phyloP scores from a whole-genome alignment of 2,888 invertebrate genomes.

The Ophion slaviceki region DNA sequence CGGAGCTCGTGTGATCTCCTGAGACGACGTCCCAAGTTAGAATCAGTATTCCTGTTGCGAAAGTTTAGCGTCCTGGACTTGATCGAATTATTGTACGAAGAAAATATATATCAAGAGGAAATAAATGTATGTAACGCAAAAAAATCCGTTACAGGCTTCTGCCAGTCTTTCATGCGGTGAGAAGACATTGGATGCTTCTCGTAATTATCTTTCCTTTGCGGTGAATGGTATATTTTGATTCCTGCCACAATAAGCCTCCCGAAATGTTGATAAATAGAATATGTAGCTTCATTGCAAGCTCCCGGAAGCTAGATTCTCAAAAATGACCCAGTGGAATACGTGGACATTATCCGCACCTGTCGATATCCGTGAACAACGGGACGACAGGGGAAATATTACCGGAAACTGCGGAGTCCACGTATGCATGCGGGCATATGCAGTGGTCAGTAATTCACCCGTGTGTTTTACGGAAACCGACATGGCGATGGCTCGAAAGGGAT shows the following conservation, averaged over 20 bases:
- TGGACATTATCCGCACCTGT: background rate
- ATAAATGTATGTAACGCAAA: too few species aligned
- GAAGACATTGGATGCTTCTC: slow-evolving; percentile 16
- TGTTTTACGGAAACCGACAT: slow-evolving; percentile 4
- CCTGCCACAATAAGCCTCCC: background rate
- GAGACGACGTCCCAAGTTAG: too few species aligned
- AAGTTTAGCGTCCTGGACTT: too few species aligned
- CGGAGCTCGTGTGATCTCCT: too few species aligned
- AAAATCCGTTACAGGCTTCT: too few species aligned
- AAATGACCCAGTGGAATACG: slow-evolving; percentile 21
- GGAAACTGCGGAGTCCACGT: background rate
- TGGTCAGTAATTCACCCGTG: background rate
- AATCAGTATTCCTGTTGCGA: too few species aligned
- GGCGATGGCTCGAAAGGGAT: slow-evolving; percentile 1
- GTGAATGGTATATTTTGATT: slow-evolving; percentile 19
- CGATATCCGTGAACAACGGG: slow-evolving; percentile 2
- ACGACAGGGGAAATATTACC: background rate
- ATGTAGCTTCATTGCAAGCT: slow-evolving; percentile 24
- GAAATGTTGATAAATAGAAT: slow-evolving; percentile 7
- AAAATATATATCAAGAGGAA: too few species aligned
- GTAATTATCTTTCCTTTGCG: slow-evolving; percentile 10
- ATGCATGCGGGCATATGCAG: slow-evolving; percentile 12
- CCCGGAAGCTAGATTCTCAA: background rate
- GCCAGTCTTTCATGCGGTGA: background rate
- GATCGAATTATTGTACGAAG: too few species aligned